Conservation (phyloP, 2,113 vertebrate genomes). For the Amphilophus citrinellus region DNA sequence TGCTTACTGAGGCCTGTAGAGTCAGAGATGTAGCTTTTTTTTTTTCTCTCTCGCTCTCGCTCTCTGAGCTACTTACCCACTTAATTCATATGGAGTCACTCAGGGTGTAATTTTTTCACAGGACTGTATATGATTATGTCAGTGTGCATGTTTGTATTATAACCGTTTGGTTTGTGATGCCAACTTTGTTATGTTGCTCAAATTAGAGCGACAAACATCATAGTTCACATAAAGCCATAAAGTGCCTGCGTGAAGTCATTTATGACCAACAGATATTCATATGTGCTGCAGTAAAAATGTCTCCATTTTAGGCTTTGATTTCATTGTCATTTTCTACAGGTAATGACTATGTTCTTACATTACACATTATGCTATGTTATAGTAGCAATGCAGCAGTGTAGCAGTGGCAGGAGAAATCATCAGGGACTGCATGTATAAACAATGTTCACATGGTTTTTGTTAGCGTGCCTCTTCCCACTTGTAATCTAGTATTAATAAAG, state of each 20-base stretch:
- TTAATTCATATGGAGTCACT: no score
- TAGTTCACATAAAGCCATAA: neutral
- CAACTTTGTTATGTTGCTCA: no score
- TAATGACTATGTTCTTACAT: neutral
- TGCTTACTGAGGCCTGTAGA: no score
- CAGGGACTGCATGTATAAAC: neutral
- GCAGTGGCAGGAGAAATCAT: neutral
- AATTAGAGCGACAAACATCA: neutral
- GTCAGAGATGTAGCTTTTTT: neutral
- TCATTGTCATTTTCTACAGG: neutral
- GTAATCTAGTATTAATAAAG: neutral
- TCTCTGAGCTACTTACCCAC: no score
- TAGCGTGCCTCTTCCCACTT: neutral
- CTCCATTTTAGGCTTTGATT: neutral
- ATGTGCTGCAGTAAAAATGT: neutral
- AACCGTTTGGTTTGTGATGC: no score
- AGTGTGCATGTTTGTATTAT: no score
- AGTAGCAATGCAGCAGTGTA: neutral
- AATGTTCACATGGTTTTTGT: neutral
- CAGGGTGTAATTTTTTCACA: no score
- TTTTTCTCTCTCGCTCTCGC: no score
- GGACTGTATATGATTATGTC: no score
- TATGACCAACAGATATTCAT: neutral
- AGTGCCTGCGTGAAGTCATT: neutral
- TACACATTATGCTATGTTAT: neutral